Conservation (phyloP, 1,140 invertebrate genomes). For the Cydia fagiglandana region DNA sequence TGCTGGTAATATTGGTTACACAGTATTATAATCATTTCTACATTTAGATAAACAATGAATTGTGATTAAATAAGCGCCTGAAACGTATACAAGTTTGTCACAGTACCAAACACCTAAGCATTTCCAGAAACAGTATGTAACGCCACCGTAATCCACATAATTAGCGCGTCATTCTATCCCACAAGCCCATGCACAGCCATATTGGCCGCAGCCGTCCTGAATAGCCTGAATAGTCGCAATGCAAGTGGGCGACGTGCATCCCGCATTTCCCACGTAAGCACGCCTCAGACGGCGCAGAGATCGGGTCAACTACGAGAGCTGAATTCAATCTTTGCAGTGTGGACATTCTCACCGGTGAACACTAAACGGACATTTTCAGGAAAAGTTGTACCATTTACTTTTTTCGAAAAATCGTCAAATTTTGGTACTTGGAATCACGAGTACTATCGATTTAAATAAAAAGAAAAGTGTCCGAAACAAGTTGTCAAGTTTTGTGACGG, state of each 20-base stretch:
- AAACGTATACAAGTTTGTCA: neutral
- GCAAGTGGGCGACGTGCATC: neutral
- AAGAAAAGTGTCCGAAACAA: too few species aligned
- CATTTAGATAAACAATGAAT: too few species aligned
- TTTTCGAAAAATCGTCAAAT: too few species aligned
- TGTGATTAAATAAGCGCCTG: too few species aligned
- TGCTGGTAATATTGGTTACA: too few species aligned
- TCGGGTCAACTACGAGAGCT: neutral
- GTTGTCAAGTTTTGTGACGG: too few species aligned
- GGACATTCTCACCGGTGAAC: neutral
- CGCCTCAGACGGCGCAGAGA: neutral
- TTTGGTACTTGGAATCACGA: too few species aligned
- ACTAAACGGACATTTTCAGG: too few species aligned
- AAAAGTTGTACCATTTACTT: too few species aligned
- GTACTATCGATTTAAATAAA: too few species aligned
- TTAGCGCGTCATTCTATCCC: neutral
- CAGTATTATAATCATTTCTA: too few species aligned
- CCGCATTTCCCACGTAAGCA: neutral
- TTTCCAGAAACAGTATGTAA: neutral
- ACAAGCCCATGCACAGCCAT: neutral
- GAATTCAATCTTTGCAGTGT: slow-evolving; percentile 10
- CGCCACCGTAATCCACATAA: neutral
- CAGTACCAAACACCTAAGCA: neutral
- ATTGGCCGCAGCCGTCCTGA: neutral
- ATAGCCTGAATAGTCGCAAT: neutral